phyloP scores from a whole-genome alignment of 2,113 vertebrate genomes.

The Hypomesus transpacificus region DNA sequence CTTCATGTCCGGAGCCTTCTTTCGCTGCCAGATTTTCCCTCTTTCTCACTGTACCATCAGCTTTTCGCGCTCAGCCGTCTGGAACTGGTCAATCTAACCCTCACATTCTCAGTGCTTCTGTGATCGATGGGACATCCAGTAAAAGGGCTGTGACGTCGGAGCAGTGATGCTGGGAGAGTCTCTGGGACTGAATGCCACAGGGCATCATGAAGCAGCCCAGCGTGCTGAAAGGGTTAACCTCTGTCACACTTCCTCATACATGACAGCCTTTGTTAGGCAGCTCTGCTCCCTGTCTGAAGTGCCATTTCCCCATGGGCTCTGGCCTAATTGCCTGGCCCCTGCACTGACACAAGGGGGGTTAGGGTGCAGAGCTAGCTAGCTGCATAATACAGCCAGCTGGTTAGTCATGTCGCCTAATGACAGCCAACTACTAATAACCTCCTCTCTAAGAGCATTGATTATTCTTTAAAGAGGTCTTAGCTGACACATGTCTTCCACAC shows the following conservation, averaged over 20 bases:
- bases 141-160: too few relatives aligned
- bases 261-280: conserved; percentile 44
- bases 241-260: conserved; percentile 36
- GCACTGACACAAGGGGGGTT: conserved; percentile 2
- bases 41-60: not conserved
- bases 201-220: conserved; percentile 7
- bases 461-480: not conserved
- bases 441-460: not conserved
- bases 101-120: not conserved
- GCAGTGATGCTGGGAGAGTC: too few relatives aligned
- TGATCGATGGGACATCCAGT: conserved; percentile 31
- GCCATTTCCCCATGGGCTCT: conserved; percentile 43
- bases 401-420: conserved; percentile 29
- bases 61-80: conserved; percentile 10
- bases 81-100: too few relatives aligned
- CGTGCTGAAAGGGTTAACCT: conserved; percentile 46
- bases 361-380: not conserved
- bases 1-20: conserved; percentile 42
- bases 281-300: conserved; percentile 36
- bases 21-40: conserved; percentile 24
- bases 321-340: conserved; percentile 47
- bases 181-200: not conserved
- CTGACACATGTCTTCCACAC: not conserved
- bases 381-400: conserved; percentile 43
- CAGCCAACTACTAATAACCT: conserved; percentile 10